Evolutionary conservation across 2,797 vertebrate species (phyloP), one percentile per base, ranked within the genome.

Genomic region (Leuciscus waleckii): DNA sequence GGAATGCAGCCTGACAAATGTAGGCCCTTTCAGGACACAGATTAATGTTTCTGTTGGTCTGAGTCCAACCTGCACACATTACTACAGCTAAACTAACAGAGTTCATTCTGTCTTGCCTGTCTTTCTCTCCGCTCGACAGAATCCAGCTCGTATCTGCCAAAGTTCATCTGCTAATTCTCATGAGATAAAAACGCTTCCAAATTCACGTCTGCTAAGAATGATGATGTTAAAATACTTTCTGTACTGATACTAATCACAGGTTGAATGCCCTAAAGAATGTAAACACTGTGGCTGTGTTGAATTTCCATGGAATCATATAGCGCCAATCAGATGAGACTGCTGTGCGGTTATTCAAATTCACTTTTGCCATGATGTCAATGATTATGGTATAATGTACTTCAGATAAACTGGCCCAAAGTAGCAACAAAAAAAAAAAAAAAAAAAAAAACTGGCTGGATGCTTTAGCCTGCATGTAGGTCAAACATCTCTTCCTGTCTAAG

Each of bases 1-100:
- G 70, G 69, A 84, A 81, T 77, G 79, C 46, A 77, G 80, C 43
- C 75, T 73, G 51, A 84, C 65, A 58, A 63, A 58, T 87, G 26
- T 67, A 78, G 37, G 56, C 46, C 43, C 39, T 37, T 56, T 32
- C 10, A 65, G 69, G 73, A 83, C n/a, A 37, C 16, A 46, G n/a
- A 61, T 67, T 10, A 67, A n/a, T 81, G 82, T 84, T 87, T 84
- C 79, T 37, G 35, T 63, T 75, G 77, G 46, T 58, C 23, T 9
- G 11, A 61, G 76, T 79, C 69, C 69, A 84, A 80, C 39, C 21
- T n/a, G 63, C 10, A 43, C 68, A 67, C 68, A 54, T 71, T 35
- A 58, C 63, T 65, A 56, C 43, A 80, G 35, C 67, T 79, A 49
- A 77, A 69, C 32, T 41, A 78, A 82, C 46, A 77, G 32, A 67